phyloP scores from a whole-genome alignment of 2,113 vertebrate genomes.

The Sceloporus tristichus region DNA sequence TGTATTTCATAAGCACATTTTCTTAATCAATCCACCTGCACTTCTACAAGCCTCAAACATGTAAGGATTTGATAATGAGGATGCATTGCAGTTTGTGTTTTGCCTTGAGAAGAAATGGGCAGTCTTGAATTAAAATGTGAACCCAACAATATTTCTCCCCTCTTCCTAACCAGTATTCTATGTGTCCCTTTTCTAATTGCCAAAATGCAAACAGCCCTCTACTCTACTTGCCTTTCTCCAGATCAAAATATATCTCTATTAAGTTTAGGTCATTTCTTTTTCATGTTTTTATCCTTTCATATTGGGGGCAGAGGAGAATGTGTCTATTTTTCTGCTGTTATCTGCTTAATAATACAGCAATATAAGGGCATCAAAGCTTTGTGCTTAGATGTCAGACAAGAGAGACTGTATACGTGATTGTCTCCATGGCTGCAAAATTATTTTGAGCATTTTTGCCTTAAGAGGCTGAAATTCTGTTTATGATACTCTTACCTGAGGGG shows the following conservation, averaged over 20 bases:
- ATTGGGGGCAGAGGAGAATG: not conserved
- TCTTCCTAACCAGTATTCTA: not conserved
- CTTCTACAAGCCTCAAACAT: too few relatives aligned
- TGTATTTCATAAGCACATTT: not conserved
- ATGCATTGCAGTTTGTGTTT: not conserved
- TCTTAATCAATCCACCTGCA: too few relatives aligned
- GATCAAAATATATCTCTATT: not conserved
- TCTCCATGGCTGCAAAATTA: conserved; percentile 22
- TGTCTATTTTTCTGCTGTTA: not conserved
- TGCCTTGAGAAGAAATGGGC: not conserved
- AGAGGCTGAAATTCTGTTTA: conserved; percentile 7
- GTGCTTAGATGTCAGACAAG: not conserved
- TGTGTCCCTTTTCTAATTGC: not conserved
- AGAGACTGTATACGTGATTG: not conserved
- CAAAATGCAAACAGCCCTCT: not conserved
- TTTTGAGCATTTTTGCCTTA: conserved; percentile 4
- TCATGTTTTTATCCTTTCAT: conserved; percentile 1
- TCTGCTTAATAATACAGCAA: conserved; percentile 16
- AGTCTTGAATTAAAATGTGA: not conserved
- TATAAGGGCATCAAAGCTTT: conserved; percentile 23
- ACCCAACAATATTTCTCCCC: not conserved
- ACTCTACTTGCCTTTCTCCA: not conserved
- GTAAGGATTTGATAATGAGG: not conserved
- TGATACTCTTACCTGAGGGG: conserved; percentile 6
- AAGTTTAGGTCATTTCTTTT: not conserved